These are phyloP conservation scores for Mohoua ochrocephala DNA, from an alignment of 2,113 vertebrate species.

Conservation along the genomic window DNA sequence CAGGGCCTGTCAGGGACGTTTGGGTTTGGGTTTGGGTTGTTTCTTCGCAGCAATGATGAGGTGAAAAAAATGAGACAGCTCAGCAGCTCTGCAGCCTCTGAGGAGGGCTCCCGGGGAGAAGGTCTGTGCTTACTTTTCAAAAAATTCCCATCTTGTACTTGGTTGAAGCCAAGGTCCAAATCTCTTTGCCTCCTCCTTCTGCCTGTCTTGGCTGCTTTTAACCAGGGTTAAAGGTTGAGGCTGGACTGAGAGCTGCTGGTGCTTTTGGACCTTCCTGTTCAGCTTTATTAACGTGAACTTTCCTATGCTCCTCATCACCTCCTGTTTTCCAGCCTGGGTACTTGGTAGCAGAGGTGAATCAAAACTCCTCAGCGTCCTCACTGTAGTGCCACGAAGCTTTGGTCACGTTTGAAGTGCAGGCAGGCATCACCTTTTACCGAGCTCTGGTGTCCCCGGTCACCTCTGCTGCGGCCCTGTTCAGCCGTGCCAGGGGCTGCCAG, in stretches of 20 bases:
- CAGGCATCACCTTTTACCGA: neutral
- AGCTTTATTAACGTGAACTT: neutral
- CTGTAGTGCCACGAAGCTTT: neutral
- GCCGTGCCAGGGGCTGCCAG: neutral
- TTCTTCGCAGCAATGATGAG: neutral
- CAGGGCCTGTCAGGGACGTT: neutral
- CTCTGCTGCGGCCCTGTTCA: neutral
- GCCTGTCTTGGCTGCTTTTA: neutral
- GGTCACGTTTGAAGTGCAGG: fast-evolving
- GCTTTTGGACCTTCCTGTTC: neutral
- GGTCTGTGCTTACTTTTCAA: neutral
- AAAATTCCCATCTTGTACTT: neutral
- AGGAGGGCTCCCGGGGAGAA: neutral
- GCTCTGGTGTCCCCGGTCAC: fast-evolving
- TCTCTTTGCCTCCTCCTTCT: neutral
- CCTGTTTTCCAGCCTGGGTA: neutral
- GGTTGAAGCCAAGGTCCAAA: neutral
- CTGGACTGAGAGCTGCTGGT: neutral
- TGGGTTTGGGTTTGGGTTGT: neutral
- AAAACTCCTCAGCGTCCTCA: neutral
- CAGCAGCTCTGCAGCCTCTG: neutral
- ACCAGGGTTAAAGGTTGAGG: neutral
- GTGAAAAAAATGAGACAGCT: neutral
- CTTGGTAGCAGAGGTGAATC: neutral
- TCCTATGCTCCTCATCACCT: neutral